Percentiles rank a stretch among this genome's conserved stretches.
phyloP scores from a whole-genome alignment of 2,797 vertebrate genomes.

The Peromyscus nudipes region DNA sequence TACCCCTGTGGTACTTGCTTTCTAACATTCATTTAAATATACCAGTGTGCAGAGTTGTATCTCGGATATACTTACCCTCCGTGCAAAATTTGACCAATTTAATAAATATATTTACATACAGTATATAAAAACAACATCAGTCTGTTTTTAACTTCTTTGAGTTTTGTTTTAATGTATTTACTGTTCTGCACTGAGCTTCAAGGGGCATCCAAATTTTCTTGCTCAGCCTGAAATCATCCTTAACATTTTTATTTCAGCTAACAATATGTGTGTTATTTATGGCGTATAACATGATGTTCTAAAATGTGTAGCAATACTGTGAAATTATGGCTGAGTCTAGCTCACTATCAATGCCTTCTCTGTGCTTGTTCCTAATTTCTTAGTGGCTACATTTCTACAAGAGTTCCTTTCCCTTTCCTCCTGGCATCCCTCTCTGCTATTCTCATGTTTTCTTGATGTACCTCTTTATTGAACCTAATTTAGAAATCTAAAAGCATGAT shows the following conservation, averaged over 20 bases:
- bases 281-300: background rate
- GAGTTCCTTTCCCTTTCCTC: background rate
- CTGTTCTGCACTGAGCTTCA: background rate
- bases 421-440: background rate
- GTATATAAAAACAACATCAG: background rate
- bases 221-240: background rate
- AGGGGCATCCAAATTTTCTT: background rate
- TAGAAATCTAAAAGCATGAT: background rate
- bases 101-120: background rate
- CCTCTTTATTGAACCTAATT: background rate
- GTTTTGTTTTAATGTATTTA: background rate
- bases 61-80: background rate
- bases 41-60: background rate
- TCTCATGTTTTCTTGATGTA: background rate
- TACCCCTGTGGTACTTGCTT: background rate
- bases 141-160: background rate
- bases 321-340: background rate
- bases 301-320: background rate
- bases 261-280: background rate
- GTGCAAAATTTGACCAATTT: background rate
- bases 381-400: background rate
- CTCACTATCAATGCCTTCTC: background rate
- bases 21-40: background rate
- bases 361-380: background rate
- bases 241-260: background rate